Conservation (phyloP, 2,888 invertebrate genomes). For the Syrista parreyssii region DNA sequence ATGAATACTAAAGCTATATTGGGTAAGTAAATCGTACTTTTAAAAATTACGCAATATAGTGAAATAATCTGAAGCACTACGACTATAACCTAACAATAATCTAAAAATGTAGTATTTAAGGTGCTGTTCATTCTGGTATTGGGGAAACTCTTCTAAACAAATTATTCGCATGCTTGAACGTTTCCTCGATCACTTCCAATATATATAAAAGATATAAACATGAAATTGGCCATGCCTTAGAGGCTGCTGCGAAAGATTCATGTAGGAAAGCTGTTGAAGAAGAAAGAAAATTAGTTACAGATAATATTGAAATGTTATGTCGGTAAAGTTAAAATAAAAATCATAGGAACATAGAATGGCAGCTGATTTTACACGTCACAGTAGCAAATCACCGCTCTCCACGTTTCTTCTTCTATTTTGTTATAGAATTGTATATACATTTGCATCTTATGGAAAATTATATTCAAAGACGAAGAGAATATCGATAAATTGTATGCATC, state of each 20-base stretch:
- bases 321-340: too few species aligned
- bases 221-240: conserved; percentile 23
- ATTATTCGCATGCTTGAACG: conserved; percentile 22
- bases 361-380: too few species aligned
- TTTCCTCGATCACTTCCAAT: conserved; percentile 11
- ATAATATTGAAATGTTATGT: conserved; percentile 19
- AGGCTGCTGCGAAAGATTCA: conserved; percentile 19
- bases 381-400: too few species aligned
- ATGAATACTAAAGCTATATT: conserved; percentile 23
- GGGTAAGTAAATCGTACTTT: conserved; percentile 13
- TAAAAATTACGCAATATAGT: neutral
- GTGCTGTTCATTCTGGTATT: conserved; percentile 14
- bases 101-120: conserved; percentile 3
- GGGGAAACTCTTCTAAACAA: conserved; percentile 16
- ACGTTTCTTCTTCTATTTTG: too few species aligned
- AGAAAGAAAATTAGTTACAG: conserved; percentile 21
- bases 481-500: too few species aligned
- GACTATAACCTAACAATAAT: too few species aligned
- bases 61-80: neutral
- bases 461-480: too few species aligned
- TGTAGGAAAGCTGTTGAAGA: conserved; percentile 19
- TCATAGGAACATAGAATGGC: too few species aligned
- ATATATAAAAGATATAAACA: conserved; percentile 24
- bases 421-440: too few species aligned
- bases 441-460: too few species aligned